Percentiles rank a stretch among this genome's conserved stretches.
phyloP scores from a whole-genome alignment of 2,113 vertebrate genomes.

The Ailuropoda melanoleuca region DNA sequence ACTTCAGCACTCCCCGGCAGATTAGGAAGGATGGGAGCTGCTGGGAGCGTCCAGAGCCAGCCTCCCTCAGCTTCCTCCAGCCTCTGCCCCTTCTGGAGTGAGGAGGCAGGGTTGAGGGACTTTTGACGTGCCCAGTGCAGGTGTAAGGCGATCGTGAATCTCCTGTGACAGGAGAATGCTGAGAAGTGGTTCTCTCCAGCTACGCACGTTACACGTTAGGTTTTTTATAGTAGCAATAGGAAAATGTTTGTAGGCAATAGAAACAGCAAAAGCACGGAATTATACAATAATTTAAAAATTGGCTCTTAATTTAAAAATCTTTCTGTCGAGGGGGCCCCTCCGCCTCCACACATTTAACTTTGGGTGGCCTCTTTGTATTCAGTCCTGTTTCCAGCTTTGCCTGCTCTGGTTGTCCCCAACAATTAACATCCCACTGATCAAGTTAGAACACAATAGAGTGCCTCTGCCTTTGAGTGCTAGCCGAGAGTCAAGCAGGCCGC shows the following conservation, averaged over 20 bases:
- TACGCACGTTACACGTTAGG: neutral
- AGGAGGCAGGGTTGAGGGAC: rapidly evolving
- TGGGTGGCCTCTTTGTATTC: neutral
- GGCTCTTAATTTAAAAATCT: neutral
- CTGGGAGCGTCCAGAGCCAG: neutral
- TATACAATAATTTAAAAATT: neutral
- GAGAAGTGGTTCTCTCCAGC: neutral
- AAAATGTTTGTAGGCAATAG: neutral
- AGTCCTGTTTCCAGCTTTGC: neutral
- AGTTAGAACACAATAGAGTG: neutral
- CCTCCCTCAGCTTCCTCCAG: neutral
- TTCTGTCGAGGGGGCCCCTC: neutral
- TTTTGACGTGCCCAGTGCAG: no score
- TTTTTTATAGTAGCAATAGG: neutral
- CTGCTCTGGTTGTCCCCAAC: neutral
- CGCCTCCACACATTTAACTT: neutral
- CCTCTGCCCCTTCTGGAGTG: neutral
- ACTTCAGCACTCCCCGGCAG: neutral
- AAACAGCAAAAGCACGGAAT: neutral
- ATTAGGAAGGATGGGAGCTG: neutral
- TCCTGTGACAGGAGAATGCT: neutral
- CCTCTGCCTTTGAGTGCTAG: neutral
- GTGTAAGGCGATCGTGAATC: neutral
- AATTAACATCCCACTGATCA: no score
- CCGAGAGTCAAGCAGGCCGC: neutral